phyloP scores from a whole-genome alignment of 2,113 vertebrate genomes.

The Trachemys scripta region DNA sequence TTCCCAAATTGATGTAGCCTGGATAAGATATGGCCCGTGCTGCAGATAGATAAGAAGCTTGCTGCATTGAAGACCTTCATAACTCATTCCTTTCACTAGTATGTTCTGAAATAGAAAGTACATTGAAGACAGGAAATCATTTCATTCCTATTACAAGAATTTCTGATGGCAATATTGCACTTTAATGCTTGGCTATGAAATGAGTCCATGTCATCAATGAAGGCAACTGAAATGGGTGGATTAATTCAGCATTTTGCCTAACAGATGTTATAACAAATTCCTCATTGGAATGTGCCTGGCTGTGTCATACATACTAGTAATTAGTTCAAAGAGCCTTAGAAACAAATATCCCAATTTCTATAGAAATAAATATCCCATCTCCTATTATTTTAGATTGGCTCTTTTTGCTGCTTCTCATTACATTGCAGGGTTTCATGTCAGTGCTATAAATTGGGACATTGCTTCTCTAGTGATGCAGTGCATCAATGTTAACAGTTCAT shows the following conservation, averaged over 20 bases:
- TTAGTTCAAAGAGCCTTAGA: background rate
- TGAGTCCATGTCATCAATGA: background rate
- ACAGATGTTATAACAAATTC: background rate
- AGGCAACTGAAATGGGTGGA: background rate
- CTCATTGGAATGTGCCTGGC: background rate
- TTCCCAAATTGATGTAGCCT: background rate
- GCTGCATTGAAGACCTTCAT: background rate
- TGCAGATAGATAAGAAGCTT: background rate
- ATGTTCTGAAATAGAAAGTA: slow-evolving; percentile 36
- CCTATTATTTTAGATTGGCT: background rate
- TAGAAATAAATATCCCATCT: background rate
- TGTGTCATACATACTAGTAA: background rate
- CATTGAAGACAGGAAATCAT: slow-evolving; percentile 43
- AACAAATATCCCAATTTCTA: background rate
- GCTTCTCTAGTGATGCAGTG: background rate
- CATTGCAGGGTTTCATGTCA: background rate
- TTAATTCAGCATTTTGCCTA: background rate
- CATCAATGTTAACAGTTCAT: background rate
- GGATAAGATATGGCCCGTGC: background rate
- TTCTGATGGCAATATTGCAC: background rate
- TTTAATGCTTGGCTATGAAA: slow-evolving; percentile 6
- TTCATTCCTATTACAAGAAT: slow-evolving; percentile 38
- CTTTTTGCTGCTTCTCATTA: background rate
- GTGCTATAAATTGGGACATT: background rate
- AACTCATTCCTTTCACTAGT: slow-evolving; percentile 18